Evolutionary conservation across 2,888 invertebrate genomes (phyloP), one percentile per base, ranked within the genome.

Genomic region (Ceraclea dissimilis): DNA sequence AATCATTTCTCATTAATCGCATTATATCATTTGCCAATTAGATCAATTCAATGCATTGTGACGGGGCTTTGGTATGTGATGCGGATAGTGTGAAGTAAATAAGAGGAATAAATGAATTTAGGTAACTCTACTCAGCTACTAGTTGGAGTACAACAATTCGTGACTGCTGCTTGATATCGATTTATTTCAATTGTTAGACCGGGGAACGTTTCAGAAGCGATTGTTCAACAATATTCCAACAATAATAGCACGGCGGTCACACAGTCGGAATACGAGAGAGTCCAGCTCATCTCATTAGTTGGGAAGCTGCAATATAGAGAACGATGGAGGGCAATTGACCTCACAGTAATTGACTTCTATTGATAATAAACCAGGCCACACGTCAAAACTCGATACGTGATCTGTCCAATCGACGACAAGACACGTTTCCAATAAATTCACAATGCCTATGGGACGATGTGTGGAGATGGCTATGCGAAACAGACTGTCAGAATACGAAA

Each of bases 321-420:
- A 22, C 20, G 39, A 46, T 46, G 17, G 50, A 49, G 56, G 59
- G 50, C 58, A 60, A 58, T 60, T 58, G 60, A 58, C 58, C 58
- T 34, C 57, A 20, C 53, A 46, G 44, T 58, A 60, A 60, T 60
- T 60, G 60, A 50, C 60, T 58, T 56, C 60, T 56, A 58, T 60
- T 60, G 60, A 60, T 54, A 54, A 56, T 43, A 48, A 55, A 55
- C 55, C 50, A 31, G 50, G 50, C 50, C 54, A 39, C 54, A 43
- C 54, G 55, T 55, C 55, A 55, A 51, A 50, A 46, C 46, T 31
- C 43, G 16, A 49, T 44, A 55, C 55, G 55, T 55, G 55, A 50
- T 55, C 43, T 16, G 46, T 39, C 50, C 44, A 43, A 55, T 44
- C 49, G 22, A 31, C 52, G 20, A 33, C 11, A 18, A 33, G 53